Base-by-base conservation (phyloP, 2,888 invertebrate species). In the Trichacis sp. region DNA sequence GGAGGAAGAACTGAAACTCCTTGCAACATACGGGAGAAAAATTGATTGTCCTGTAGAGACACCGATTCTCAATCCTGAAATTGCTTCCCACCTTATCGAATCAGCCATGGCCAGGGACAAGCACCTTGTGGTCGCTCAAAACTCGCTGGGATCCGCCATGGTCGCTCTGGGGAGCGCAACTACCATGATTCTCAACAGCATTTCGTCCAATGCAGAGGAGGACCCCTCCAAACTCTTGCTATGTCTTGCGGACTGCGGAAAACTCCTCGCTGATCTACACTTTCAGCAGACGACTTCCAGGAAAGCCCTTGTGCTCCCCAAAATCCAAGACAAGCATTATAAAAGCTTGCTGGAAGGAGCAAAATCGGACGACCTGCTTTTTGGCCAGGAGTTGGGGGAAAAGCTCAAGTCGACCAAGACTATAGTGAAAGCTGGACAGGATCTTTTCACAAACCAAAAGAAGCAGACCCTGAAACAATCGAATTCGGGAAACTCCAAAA, bases 71-170 rank as follows among this genome's bases (percentile, higher is more conserved):
- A 63, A 67, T 36, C 47, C 40, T 3, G 60, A 68, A 45, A 61
- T 68, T 11, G 6, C 17, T n/a, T 6, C 56, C 0, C 30, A 48
- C 1, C 29, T 47, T 11, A 51, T 51, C 1, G 66, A 64, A 2
- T 49, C 55, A 6, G 52, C 64, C 1, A 66, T 55, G 14, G 55
- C 56, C 9, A 50, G 69, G 0, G 65, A 69, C 17, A 60, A 61
- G 9, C 63, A 65, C 15, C 50, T 69, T 2, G 30, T 43, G 1
- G 8, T 36, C 1, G 38, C 64, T 1, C 66, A 69, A 15, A n/a
- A 51, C 5, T 42, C 42, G 8, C 19, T 58, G 8, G 58, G 61
- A 0, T 43, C 60, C 3, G 64, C 58, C 1, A 19, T 69, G 42
- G 47, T 52, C 3, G 58, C 66, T 0, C 17, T 69, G 11, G 66